Percentiles rank a stretch among this genome's conserved stretches.
Evolutionary conservation across 30 jellyfish, hydroid and myxozoan genomes (phyloP).

Genomic region (Turritopsis rubra): DNA sequence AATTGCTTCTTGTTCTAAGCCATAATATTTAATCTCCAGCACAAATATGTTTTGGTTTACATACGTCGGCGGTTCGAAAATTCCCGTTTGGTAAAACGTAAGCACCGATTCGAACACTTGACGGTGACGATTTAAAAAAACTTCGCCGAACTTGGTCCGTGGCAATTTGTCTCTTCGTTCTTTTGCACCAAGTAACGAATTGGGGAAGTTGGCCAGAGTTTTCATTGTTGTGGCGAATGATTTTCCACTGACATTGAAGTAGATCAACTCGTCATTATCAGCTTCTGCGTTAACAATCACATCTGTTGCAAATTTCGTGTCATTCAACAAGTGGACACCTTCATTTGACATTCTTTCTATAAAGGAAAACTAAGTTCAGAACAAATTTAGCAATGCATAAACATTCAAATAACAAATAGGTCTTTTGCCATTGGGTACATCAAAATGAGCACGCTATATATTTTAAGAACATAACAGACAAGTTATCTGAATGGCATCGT

Average conservation of each 20-base stretch:
- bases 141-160: constrained; percentile 57
- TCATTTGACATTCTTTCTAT: background rate
- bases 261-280: constrained; percentile 43
- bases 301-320: background rate
- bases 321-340: background rate
- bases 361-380: no score
- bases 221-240: constrained; percentile 60
- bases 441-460: no score
- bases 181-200: constrained; percentile 69
- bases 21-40: constrained; percentile 72
- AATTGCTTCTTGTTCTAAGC: constrained; percentile 72
- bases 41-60: constrained; percentile 69
- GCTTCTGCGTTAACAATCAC: background rate
- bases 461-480: no score
- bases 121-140: constrained; percentile 74
- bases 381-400: no score
- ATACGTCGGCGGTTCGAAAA: constrained; percentile 79
- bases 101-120: constrained; percentile 56
- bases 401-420: no score
- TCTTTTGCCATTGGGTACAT: no score
- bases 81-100: constrained; percentile 91
- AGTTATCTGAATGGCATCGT: no score
- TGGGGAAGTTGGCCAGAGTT: constrained; percentile 70
- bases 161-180: constrained; percentile 47
- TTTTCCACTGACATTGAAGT: constrained; percentile 85